These are phyloP conservation scores for Cephus pulcher DNA, from an alignment of 2,888 invertebrate species.

Conservation along the genomic window DNA sequence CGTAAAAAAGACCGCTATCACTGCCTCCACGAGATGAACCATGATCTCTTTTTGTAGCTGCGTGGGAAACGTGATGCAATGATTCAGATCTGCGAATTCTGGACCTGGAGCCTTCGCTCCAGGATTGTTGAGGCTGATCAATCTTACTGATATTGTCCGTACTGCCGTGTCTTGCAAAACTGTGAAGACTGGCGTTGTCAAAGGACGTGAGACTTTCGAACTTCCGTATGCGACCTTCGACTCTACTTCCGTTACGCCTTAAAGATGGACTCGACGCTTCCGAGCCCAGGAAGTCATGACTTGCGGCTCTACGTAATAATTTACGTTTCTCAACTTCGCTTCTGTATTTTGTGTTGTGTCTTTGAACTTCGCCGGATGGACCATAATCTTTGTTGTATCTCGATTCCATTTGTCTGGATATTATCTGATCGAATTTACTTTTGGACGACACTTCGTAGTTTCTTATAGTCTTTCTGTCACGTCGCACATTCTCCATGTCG, in stretches of 20 bases:
- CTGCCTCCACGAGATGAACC: slow-evolving; percentile 58
- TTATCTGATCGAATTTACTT: slow-evolving; percentile 13
- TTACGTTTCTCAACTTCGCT: slow-evolving; percentile 56
- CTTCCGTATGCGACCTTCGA: slow-evolving; percentile 58
- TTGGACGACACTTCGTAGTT: slow-evolving; percentile 27
- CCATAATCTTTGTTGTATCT: background rate
- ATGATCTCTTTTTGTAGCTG: slow-evolving; percentile 34
- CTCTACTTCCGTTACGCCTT: slow-evolving; percentile 43
- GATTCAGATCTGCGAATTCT: slow-evolving; percentile 60
- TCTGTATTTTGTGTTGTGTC: slow-evolving; percentile 40
- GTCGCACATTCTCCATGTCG: background rate
- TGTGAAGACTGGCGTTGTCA: slow-evolving; percentile 50
- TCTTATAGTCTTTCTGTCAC: slow-evolving; percentile 28
- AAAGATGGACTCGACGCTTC: slow-evolving; percentile 46
- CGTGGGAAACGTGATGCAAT: slow-evolving; percentile 51
- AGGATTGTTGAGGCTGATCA: background rate
- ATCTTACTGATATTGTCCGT: slow-evolving; percentile 14
- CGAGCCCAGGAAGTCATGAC: slow-evolving; percentile 57
- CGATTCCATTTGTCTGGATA: slow-evolving; percentile 3
- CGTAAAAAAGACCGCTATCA: slow-evolving; percentile 63
- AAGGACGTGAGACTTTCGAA: slow-evolving; percentile 61
- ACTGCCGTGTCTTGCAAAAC: slow-evolving; percentile 32
- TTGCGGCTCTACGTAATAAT: slow-evolving; percentile 52
- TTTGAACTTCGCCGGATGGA: slow-evolving; percentile 23
- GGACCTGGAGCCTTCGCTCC: slow-evolving; percentile 15